Evolutionary conservation across 2,888 invertebrate genomes (phyloP).

Genomic region (Heteromurus nitidus): DNA sequence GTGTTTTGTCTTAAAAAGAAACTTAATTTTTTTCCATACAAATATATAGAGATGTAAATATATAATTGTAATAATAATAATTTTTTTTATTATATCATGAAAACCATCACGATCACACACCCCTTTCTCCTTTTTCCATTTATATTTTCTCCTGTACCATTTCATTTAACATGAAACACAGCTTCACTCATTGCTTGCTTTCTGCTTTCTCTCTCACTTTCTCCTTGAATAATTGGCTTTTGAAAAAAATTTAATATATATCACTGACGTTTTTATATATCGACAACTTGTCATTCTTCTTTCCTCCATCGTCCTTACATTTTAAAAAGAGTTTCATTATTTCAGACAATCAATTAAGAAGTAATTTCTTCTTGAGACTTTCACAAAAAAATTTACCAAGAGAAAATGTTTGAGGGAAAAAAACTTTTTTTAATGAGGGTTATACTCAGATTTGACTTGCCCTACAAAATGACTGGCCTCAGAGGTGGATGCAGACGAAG

Average conservation of each 20-base stretch:
- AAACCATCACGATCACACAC: conserved; percentile 66
- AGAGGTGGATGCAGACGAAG: conserved; percentile 44
- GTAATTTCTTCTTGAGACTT: too few relatives aligned
- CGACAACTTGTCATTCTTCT: too few relatives aligned
- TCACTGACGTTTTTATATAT: too few relatives aligned
- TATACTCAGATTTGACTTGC: background rate
- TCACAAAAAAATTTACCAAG: too few relatives aligned
- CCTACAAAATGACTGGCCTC: conserved; percentile 51
- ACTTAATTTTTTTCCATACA: conserved; percentile 26
- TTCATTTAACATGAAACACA: conserved; percentile 15
- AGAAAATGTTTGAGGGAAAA: too few relatives aligned
- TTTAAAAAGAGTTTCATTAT: too few relatives aligned
- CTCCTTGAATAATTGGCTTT: too few relatives aligned
- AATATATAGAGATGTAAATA: conserved; percentile 46
- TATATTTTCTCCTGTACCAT: conserved; percentile 26
- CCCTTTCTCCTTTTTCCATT: conserved; percentile 49
- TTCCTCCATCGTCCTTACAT: too few relatives aligned
- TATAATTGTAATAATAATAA: conserved; percentile 32
- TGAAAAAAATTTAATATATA: background rate
- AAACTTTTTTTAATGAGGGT: background rate
- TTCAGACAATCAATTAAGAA: too few relatives aligned
- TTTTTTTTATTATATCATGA: conserved; percentile 36
- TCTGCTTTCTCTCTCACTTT: conserved; percentile 16
- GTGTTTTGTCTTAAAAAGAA: conserved; percentile 13
- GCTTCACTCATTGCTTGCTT: conserved; percentile 27